Base-by-base conservation (phyloP, 2,797 vertebrate genomes). In the Triplophysa yarkandensis region DNA sequence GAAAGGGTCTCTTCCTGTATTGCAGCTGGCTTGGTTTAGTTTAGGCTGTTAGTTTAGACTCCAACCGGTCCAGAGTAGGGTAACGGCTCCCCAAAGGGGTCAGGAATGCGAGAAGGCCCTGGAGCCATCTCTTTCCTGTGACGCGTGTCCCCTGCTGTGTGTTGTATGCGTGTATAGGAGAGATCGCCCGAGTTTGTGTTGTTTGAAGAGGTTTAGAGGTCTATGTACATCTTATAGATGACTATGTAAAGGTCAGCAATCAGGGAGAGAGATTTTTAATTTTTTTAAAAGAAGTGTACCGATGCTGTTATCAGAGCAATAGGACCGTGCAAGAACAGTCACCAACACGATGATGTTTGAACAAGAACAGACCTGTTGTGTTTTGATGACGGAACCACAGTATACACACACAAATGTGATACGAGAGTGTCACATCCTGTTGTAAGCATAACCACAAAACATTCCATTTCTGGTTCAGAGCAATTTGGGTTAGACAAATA, bases 1-100 rank as follows among this genome's bases (percentile, higher is more conserved):
- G 11, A 60, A 78, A 78, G 76, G 61, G 36, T 19, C 30, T 52
- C 73, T 81, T 83, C 73, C 81, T 84, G 72, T 61, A 68, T 21
- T 55, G 48, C 80, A 78, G 81, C 79, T 81, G 81, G 36, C 43
- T 76, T 68, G 32, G 50, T 68, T 68, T 76, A 68, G 32, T 65
- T 58, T 70, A 73, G 50, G 71, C 52, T 64, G 14, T 41, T 36
- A 52, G 34, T 77, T 58, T 28, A 52, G 66, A 75, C 63, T 30
- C 19, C 21, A 30, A 4, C 23, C 30, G 25, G 61, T 65, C 48
- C 32, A 60, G 57, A 5, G 30, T 14, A 80, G 52, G 68, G 28
- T 65, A 70, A 72, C 43, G 16, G 6, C 57, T 73, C 78, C 34
- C 52, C 54, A 34, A 67, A 65, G 66, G 39, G 66, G 27, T 36